Evolutionary conservation across 37 sponge, comb jelly and placozoan genomes (phyloP).

Genomic region (Cladorhizidae sp.): DNA sequence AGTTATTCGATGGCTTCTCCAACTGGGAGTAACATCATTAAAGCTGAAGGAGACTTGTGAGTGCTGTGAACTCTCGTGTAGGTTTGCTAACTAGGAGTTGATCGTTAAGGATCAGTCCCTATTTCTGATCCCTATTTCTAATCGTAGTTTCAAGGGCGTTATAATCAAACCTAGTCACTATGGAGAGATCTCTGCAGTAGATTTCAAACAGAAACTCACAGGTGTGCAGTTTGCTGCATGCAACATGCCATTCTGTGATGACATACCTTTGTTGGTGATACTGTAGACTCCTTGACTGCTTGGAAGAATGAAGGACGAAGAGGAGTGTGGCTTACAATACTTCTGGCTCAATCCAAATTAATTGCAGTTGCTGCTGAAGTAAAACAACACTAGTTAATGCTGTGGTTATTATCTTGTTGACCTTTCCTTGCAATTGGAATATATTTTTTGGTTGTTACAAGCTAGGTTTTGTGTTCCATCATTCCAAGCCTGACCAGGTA

Average conservation of each 20-base stretch:
- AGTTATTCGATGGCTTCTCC: no score
- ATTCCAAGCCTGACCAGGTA: conserved; percentile 65
- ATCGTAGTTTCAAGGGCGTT: conserved; percentile 62
- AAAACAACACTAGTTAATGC: neutral
- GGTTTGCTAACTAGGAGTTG: no score
- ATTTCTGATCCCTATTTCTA: neutral
- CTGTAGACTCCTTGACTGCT: conserved; percentile 44
- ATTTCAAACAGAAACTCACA: conserved; percentile 36
- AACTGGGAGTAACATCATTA: neutral
- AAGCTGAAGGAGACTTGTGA: conserved; percentile 42
- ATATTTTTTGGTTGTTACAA: neutral
- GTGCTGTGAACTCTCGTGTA: no score
- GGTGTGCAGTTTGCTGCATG: conserved; percentile 8
- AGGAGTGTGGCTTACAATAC: conserved; percentile 81
- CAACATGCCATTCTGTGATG: neutral
- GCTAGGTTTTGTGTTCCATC: conserved; percentile 83
- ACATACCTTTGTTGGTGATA: neutral
- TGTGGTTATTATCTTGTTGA: neutral
- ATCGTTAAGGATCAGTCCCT: no score
- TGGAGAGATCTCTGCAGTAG: conserved; percentile 34
- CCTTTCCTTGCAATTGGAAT: neutral
- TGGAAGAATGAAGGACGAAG: conserved; percentile 68
- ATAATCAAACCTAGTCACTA: conserved; percentile 45
- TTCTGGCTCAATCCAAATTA: conserved; percentile 40
- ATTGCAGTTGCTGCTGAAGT: conserved; percentile 76